These are phyloP conservation scores for Schizotus pectinicornis DNA, from an alignment of 2,888 invertebrate genomes.

Conservation along the genomic window DNA sequence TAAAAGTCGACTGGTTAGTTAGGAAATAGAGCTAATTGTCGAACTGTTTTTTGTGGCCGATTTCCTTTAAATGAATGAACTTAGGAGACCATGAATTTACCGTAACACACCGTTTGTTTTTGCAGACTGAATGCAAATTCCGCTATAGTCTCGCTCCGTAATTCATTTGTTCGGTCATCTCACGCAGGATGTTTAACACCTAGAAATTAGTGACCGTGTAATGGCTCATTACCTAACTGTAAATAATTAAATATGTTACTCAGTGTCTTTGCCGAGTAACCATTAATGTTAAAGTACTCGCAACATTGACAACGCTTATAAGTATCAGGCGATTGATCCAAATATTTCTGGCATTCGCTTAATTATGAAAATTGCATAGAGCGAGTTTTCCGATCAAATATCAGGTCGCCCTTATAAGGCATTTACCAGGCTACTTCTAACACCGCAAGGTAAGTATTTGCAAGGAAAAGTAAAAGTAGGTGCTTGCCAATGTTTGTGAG, in stretches of 20 bases:
- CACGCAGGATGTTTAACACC: constrained; percentile 16
- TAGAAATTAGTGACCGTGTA: constrained; percentile 16
- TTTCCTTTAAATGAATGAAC: too few species aligned
- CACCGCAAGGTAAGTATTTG: constrained; percentile 54
- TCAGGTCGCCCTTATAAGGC: constrained; percentile 51
- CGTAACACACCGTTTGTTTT: too few species aligned
- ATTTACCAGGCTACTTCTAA: constrained; percentile 44
- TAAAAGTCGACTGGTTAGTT: neutral
- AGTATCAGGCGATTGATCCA: constrained; percentile 33
- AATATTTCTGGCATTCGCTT: constrained; percentile 39
- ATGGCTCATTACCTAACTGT: constrained; percentile 54
- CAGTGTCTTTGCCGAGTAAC: constrained; percentile 20
- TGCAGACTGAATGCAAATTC: too few species aligned
- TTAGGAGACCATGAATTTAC: too few species aligned
- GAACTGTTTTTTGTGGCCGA: too few species aligned
- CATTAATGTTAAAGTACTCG: constrained; percentile 24
- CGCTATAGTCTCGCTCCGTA: neutral
- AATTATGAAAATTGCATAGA: constrained; percentile 41
- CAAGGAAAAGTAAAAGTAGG: constrained; percentile 58
- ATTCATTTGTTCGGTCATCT: constrained; percentile 5
- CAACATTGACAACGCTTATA: constrained; percentile 20
- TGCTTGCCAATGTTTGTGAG: constrained; percentile 48
- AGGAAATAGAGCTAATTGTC: constrained; percentile 3
- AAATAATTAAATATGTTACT: constrained; percentile 32
- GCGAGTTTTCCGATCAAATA: constrained; percentile 45